These are phyloP conservation scores for Notoglanidium macrostoma DNA, from an alignment of 2,797 vertebrate genomes.

Conservation along the genomic window DNA sequence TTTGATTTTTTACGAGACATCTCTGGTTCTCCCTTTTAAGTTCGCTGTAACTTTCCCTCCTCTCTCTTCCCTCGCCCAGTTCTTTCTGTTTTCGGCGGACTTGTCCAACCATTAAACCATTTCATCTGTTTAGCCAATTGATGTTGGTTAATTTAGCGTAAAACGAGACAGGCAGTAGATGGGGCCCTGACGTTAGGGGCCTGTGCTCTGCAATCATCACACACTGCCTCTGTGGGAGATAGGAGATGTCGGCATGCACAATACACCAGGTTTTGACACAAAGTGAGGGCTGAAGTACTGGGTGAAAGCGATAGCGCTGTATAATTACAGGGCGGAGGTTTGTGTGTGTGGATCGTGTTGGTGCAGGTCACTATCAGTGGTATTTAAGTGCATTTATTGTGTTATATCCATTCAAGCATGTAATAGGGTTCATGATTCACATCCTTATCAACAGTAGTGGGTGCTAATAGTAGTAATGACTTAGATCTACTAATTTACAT, in stretches of 20 bases:
- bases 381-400: slow-evolving; percentile 18
- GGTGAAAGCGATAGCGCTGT: slow-evolving; percentile 47
- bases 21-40: slow-evolving; percentile 44
- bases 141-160: slow-evolving; percentile 60
- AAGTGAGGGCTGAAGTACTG: not conserved
- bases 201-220: slow-evolving; percentile 43
- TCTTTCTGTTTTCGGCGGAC: slow-evolving; percentile 43
- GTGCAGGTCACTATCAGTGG: slow-evolving; percentile 9
- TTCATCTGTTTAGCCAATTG: slow-evolving; percentile 61
- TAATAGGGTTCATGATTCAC: not conserved
- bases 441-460: not conserved
- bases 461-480: not conserved
- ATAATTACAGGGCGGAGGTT: slow-evolving; percentile 17
- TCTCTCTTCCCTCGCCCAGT: slow-evolving; percentile 8
- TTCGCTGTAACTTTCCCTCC: slow-evolving; percentile 18
- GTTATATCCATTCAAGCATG: not conserved
- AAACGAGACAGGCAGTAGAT: slow-evolving; percentile 43
- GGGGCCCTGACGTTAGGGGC: slow-evolving; percentile 35
- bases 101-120: slow-evolving; percentile 54
- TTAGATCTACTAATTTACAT: not conserved
- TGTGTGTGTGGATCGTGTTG: slow-evolving; percentile 15
- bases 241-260: slow-evolving; percentile 5
- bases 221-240: slow-evolving; percentile 28
- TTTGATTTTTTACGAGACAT: slow-evolving; percentile 55
- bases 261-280: slow-evolving; percentile 1